Evolutionary conservation across 2,113 vertebrate species (phyloP), one percentile per base, ranked within the genome.

Genomic region (Urocolius indicus): DNA sequence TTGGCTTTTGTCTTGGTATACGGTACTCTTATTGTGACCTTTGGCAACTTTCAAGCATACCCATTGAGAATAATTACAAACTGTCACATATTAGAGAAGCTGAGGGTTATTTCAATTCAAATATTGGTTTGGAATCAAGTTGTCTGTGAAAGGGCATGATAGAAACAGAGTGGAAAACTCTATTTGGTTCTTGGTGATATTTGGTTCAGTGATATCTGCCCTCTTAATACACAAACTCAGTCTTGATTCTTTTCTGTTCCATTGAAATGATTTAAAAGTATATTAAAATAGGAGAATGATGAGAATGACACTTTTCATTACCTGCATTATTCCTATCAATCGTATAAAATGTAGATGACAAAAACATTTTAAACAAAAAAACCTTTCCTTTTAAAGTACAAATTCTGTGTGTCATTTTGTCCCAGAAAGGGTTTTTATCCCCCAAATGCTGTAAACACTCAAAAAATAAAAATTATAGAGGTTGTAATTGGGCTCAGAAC

Each of bases 401-500:
- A 77, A 58, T 69, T 58, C 22, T 72, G 41, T 89, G 6, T 20
- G 10, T 32, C 29, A 41, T 45, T 89, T 89, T 90, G 78, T 68
- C 36, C 69, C 55, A 36, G 52, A 29, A 8, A 67, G 23, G 67
- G 17, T n/a, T 69, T 76, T 89, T 68, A 32, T 11, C 5, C 48
- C 38, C 24, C 34, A 83, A 91, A 51, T 30, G 55, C 45, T 71
- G 43, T 85, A 90, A 74, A 91, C 59, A 9, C 62, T 21, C 76
- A 52, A 83, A 84, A 14, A 45, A 8, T 20, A 72, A 48, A 23
- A 62, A 48, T 87, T 87, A 30, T 89, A 30, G 38, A 89, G 46
- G 52, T 89, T 82, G 23, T 85, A 83, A 38, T 55, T 96, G 68
- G 87, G 83, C 93, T 91, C 71, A 85, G 86, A 89, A 87, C 67